These are phyloP conservation scores for Poecilia gillii DNA, from an alignment of 2,797 vertebrate genomes.

Conservation along the genomic window DNA sequence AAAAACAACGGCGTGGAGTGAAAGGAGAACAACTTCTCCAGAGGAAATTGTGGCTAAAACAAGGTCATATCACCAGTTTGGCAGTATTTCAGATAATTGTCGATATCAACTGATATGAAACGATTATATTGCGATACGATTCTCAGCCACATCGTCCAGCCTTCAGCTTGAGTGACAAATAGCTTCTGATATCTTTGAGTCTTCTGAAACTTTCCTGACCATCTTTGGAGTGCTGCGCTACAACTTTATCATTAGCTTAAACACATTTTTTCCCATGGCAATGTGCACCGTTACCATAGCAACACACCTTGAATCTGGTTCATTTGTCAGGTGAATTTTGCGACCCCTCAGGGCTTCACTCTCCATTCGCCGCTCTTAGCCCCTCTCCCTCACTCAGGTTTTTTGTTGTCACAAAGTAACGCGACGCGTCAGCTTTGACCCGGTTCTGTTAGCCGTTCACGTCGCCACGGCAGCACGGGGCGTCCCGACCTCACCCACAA, in stretches of 20 bases:
- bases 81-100: too few species aligned
- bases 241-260: conserved; percentile 38
- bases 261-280: conserved; percentile 14
- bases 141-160: not conserved
- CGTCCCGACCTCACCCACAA: conserved; percentile 29
- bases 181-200: not conserved
- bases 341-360: not conserved
- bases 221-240: conserved; percentile 2
- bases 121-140: too few species aligned
- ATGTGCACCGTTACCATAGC: conserved; percentile 30
- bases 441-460: not conserved
- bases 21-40: too few species aligned
- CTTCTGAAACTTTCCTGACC: not conserved
- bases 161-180: not conserved
- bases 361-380: not conserved
- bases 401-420: not conserved
- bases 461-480: conserved; percentile 12
- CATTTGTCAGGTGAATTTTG: conserved; percentile 33
- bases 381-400: not conserved
- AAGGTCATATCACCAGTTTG: too few species aligned
- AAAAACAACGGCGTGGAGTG: too few species aligned
- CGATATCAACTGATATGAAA: too few species aligned
- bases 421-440: not conserved
- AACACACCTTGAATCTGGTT: conserved; percentile 16
- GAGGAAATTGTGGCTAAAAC: too few species aligned